phyloP scores from a whole-genome alignment of 2,888 invertebrate species.

The Gortyna flavago region DNA sequence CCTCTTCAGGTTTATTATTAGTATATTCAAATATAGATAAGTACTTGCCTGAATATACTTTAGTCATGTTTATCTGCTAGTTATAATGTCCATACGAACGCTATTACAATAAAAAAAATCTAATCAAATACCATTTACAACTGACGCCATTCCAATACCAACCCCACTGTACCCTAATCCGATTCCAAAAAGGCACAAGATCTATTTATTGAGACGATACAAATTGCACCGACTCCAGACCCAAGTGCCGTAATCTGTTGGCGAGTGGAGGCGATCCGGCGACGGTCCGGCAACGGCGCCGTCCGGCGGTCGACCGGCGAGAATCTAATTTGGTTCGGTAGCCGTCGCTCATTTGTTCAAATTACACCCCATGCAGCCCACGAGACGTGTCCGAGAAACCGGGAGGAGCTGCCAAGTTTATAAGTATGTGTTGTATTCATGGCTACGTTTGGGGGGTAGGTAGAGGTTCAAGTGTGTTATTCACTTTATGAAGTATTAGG shows the following conservation, averaged over 20 bases:
- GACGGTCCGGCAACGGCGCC: conserved; percentile 57
- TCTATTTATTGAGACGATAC: conserved; percentile 68
- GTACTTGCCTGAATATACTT: background rate
- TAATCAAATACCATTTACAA: conserved; percentile 33
- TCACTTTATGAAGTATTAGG: background rate
- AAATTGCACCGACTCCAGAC: conserved; percentile 72
- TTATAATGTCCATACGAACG: background rate
- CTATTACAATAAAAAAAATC: background rate
- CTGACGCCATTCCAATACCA: conserved; percentile 18
- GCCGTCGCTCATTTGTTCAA: conserved; percentile 92
- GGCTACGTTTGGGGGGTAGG: conserved; percentile 30
- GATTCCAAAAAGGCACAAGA: conserved; percentile 57
- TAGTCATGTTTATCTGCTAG: background rate
- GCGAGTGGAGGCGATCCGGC: conserved; percentile 68
- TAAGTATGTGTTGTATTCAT: conserved; percentile 58
- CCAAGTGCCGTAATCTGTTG: conserved; percentile 79
- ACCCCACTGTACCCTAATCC: conserved; percentile 26
- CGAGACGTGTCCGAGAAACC: conserved; percentile 70
- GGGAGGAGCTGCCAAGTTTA: conserved; percentile 58
- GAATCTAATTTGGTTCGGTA: conserved; percentile 92
- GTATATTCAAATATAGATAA: background rate
- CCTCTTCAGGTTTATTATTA: no score
- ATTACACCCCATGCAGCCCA: conserved; percentile 72
- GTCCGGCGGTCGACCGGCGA: conserved; percentile 76
- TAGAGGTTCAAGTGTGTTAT: conserved; percentile 7